Evolutionary conservation across 2,113 vertebrate species (phyloP), one percentile per base, ranked within the genome.

Genomic region (Phyllostomus discolor): DNA sequence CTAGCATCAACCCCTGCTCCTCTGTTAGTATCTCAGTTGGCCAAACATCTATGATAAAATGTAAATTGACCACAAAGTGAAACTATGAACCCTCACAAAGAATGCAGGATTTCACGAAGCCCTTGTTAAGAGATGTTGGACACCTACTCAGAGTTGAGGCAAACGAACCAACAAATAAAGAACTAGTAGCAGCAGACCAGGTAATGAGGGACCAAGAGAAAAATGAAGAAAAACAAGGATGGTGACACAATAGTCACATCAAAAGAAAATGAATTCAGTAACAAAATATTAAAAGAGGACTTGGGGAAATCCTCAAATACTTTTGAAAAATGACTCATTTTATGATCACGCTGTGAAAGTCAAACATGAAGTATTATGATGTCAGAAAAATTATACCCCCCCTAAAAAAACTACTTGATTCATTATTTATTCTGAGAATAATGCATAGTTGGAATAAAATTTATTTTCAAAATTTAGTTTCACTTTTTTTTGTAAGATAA

Each of bases 251-350:
- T 4, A 91, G 72, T 75, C 79, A 95, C 84, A 96, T 92, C 70
- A 95, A 96, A 97, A 90, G 66, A 67, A 96, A 90, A 91, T 43
- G 52, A 94, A 89, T 93, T 95, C 69, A 93, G 57, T 91, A 84
- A 95, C 76, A 96, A 94, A 95, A 88, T 66, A 87, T n/a, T 72
- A 70, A 91, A 33, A 96, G 83, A 94, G 54, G 75, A 69, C 90
- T 93, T 91, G 76, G 69, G 87, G 83, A 97, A 97, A 90, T 75
- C 80, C 84, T 96, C 87, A 86, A 83, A 86, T 59, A 93, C 69
- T 91, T 95, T 89, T 52, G 38, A 86, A 88, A 96, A 96, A 70
- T 46, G 38, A 79, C 81, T 95, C 54, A 31, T 95, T 94, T 96
- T 80, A 89, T 87, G 79, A 91, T 91, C 90, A 86, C 78, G 41